Evolutionary conservation across 2,113 vertebrate genomes (phyloP).

Genomic region (Gymnobelideus leadbeateri): DNA sequence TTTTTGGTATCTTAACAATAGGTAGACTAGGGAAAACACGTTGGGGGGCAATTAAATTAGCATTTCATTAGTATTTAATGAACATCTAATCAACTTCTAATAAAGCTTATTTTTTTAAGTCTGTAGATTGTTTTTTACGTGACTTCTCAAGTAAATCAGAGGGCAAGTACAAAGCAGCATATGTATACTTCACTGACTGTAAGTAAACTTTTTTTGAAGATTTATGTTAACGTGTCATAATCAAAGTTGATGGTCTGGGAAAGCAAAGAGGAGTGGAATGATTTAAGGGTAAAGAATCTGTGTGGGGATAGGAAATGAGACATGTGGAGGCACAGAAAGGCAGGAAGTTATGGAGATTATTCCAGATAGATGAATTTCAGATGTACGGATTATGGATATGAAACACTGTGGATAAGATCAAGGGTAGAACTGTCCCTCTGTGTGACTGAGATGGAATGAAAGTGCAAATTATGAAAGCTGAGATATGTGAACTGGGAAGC

Average conservation of each 20-base stretch:
- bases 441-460: no score
- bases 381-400: no score
- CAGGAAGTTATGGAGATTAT: no score
- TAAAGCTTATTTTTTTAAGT: slow-evolving; percentile 81
- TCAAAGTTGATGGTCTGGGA: neutral
- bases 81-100: slow-evolving; percentile 60
- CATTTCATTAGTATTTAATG: slow-evolving; percentile 39
- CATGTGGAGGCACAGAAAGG: no score
- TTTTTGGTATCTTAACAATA: neutral
- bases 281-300: no score
- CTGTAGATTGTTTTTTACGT: slow-evolving; percentile 92
- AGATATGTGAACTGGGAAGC: no score
- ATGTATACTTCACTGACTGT: slow-evolving; percentile 98
- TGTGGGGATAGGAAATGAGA: no score
- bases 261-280: no score
- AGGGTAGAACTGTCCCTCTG: no score
- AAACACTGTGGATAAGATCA: no score
- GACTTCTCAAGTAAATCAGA: slow-evolving; percentile 92
- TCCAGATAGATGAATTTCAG: no score
- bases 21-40: neutral
- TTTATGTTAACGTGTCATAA: slow-evolving; percentile 34
- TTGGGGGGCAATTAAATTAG: neutral
- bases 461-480: no score
- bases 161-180: slow-evolving; percentile 94
- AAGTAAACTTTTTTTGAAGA: slow-evolving; percentile 83